A percentile compares a stretch with the other conserved stretches of the same genome.
Evolutionary conservation across 2,888 invertebrate genomes (phyloP).

Genomic region (Lepas anatifera): DNA sequence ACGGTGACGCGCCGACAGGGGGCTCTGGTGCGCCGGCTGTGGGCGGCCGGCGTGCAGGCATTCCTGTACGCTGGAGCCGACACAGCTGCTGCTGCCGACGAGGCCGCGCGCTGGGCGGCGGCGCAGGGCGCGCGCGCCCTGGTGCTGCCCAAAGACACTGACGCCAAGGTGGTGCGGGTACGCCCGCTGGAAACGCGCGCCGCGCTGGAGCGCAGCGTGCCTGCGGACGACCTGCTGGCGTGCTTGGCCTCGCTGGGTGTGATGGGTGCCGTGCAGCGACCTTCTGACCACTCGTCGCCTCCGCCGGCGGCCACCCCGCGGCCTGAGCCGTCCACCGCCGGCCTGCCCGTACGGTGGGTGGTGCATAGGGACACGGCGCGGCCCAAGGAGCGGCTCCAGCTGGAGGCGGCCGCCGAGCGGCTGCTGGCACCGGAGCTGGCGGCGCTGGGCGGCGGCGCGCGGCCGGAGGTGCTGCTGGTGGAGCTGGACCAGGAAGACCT

Average conservation of each 20-base stretch:
- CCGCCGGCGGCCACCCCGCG: neutral
- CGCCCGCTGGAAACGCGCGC: neutral
- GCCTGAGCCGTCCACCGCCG: neutral
- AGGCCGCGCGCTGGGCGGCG: constrained; percentile 5
- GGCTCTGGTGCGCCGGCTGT: neutral
- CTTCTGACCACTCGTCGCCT: neutral
- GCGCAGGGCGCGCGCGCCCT: neutral
- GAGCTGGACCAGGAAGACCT: neutral
- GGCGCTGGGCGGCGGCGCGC: neutral
- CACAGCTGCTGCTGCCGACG: neutral
- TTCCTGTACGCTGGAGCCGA: neutral
- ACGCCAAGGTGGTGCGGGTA: constrained; percentile 3
- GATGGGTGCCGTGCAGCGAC: neutral
- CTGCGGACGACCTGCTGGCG: neutral
- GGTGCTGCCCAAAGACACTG: neutral
- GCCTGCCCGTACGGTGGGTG: neutral
- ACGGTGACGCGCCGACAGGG: neutral
- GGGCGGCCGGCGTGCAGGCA: neutral
- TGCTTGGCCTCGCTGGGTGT: neutral
- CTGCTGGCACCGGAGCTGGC: neutral
- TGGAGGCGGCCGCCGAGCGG: neutral
- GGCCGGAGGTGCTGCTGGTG: neutral
- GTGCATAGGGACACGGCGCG: neutral
- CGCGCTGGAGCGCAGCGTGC: neutral
- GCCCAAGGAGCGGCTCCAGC: neutral